Base-by-base conservation (phyloP, 2,113 vertebrate species). In the Siphamia tubifer region DNA sequence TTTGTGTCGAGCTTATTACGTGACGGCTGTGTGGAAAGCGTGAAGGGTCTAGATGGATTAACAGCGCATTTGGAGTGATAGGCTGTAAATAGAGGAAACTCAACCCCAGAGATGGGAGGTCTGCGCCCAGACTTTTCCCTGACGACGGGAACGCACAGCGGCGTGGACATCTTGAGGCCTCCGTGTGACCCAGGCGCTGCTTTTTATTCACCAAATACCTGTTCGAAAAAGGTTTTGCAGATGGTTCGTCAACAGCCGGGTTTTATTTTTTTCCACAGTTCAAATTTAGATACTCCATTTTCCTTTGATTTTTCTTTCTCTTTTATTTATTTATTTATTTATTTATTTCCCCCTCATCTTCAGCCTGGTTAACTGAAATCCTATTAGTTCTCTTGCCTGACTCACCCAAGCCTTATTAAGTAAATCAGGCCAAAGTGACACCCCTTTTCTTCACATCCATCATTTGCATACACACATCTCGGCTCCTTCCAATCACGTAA, bases 351-450 rank as follows among this genome's bases (percentile, higher is more conserved):
- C 1, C n/a, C n/a, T 66, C 13, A 27, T 28, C 10, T 17, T 40
- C 20, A 13, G 19, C 58, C 30, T 23, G 47, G 35, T 58, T 51
- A 54, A 17, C 48, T 39, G 48, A 77, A 89, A 64, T 71, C 79
- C 53, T 68, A 63, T 83, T 79, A 74, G 52, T 12, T 15, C 52
- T 32, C 25, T 45, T 8, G 35, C 17, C 56, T 77, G 63, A 84
- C 58, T 85, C 85, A 81, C 74, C 36, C 6, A 3, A 21, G 56
- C 61, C 77, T 65, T 83, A 58, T 83, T 73, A 65, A 48, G 68
- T 77, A 63, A 87, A 88, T 82, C 68, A 74, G 81, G 64, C 56
- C 71, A 54, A 60, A 73, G 49, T 27, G 31, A 47, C 12, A 25
- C 48, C 28, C 39, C 21, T 35, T 35, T 61, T 39, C 48, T 57